Evolutionary conservation across 2,113 vertebrate species (phyloP), one percentile per base, ranked within the genome.

Genomic region (Marcusenius ussheri): DNA sequence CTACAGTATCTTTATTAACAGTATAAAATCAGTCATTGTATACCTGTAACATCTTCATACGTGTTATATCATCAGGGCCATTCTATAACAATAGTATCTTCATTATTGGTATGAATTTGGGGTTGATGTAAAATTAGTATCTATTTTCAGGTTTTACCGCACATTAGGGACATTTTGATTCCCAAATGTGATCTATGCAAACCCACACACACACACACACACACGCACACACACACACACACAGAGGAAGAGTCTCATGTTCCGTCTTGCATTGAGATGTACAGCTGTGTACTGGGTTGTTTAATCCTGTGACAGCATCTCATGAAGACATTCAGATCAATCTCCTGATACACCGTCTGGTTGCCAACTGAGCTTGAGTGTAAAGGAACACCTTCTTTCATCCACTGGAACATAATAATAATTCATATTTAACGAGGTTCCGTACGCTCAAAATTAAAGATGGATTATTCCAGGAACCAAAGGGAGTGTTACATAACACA

Each of bases 361-460:
- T 45, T 45, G 80, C 31, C 21, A 83, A 46, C 66, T 31, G 3
- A 74, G 66, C 31, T 15, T 27, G 66, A 74, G 66, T 74, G 66
- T 77, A 77, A 77, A 77, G 31, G 27, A 77, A 39, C 13, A 77
- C 80, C 45, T 24, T 83, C 35, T 83, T 83, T 83, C 80, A 24
- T 84, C 21, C 42, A 49, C 83, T 10, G 15, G 19, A 84, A n/a
- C 42, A 84, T 80, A 80, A 80, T 80, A 84, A 84, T 45, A 47
- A 45, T 84, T 42, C 83, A 84, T n/a, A 84, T 84, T 84, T 84
- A 84, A 84, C 10, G 45, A 47, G 74, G 74, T 80, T 70, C 62
- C 0, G 27, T 35, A 42, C 74, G 8, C 35, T 80, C 15, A 80
- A 17, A 42, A 42, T 80, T 80, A 80, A 80, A 80, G 74, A 80